Conservation (phyloP, 2,113 vertebrate species). For the Bos indicus region DNA sequence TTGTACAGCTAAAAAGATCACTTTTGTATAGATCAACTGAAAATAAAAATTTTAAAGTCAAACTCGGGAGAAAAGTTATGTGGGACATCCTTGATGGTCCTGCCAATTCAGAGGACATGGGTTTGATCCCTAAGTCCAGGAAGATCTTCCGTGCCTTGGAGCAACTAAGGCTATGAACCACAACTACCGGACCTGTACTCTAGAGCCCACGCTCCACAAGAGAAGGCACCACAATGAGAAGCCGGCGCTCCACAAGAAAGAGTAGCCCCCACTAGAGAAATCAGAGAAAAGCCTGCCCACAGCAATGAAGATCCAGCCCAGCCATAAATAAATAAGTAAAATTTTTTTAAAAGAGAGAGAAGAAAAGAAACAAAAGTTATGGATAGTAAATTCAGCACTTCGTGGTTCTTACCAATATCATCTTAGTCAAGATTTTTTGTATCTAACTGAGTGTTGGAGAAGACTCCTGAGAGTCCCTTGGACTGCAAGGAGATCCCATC, state of each 20-base stretch:
- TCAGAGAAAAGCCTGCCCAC: not conserved
- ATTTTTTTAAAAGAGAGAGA: not conserved
- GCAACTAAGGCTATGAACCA: not conserved
- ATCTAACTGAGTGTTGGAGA: not conserved
- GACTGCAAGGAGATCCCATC: too few relatives aligned
- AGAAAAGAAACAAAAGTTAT: not conserved
- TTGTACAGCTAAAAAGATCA: constrained; percentile 13
- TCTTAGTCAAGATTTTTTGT: not conserved
- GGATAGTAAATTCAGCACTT: constrained; percentile 1
- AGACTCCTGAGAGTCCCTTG: too few relatives aligned
- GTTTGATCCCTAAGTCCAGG: not conserved
- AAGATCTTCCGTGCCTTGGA: not conserved
- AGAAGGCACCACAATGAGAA: not conserved
- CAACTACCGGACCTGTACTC: not conserved
- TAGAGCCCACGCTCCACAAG: not conserved
- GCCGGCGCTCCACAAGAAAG: not conserved
- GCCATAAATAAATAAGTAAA: not conserved
- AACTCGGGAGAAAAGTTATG: not conserved
- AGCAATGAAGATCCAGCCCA: not conserved
- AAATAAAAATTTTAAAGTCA: constrained; percentile 3
- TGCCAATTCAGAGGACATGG: not conserved
- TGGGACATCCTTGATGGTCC: not conserved
- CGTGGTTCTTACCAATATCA: not conserved
- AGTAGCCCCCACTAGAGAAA: not conserved
- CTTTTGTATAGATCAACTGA: not conserved